Evolutionary conservation across 2,113 vertebrate genomes (phyloP).

Genomic region (Aix galericulata): DNA sequence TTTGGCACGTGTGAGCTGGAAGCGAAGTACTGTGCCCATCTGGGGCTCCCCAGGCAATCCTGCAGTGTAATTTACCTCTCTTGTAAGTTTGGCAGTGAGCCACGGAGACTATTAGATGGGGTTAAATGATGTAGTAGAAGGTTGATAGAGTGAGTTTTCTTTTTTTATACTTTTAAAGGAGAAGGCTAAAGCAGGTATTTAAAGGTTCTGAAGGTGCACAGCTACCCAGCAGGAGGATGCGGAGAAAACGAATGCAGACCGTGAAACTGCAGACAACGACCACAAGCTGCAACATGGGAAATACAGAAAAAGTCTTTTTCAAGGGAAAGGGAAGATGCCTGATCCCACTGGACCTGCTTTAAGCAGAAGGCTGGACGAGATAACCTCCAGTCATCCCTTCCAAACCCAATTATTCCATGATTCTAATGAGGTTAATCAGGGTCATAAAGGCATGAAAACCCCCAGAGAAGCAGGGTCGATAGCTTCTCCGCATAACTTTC

Average conservation of each 20-base stretch:
- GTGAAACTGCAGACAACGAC: not conserved
- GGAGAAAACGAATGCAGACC: not conserved
- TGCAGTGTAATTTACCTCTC: no score
- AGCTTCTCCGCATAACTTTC: not conserved
- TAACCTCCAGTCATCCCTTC: not conserved
- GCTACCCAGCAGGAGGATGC: not conserved
- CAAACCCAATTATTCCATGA: not conserved
- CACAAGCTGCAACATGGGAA: not conserved
- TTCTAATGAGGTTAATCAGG: not conserved
- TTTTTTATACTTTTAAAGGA: not conserved
- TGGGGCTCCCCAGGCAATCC: not conserved
- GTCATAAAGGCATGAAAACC: not conserved
- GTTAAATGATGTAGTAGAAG: not conserved
- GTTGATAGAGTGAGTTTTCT: not conserved
- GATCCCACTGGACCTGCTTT: not conserved
- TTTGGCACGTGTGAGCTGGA: not conserved
- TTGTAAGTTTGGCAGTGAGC: not conserved
- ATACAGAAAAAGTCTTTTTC: not conserved
- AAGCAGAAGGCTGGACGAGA: not conserved
- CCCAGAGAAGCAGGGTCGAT: not conserved
- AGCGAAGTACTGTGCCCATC: not conserved
- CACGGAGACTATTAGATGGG: not conserved
- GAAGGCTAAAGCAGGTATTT: not conserved
- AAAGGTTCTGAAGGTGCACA: not conserved
- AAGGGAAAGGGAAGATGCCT: not conserved